A percentile compares a stretch with the other conserved stretches of the same genome.
Evolutionary conservation across 2,888 invertebrate genomes (phyloP).

Genomic region (Melieria omissa): DNA sequence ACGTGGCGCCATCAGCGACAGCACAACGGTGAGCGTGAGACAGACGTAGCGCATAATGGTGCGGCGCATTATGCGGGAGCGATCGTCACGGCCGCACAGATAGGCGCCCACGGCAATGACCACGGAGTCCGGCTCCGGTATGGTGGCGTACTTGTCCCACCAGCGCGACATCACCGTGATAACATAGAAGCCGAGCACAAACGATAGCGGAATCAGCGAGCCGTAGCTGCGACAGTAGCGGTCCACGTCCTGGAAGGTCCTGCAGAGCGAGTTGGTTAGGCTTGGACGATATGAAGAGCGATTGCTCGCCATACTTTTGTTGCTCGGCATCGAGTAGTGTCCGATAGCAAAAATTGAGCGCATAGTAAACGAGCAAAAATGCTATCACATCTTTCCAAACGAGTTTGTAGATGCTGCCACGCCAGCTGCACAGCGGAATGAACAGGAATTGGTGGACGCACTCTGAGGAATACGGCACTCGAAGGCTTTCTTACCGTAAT

Average conservation of each 20-base stretch:
- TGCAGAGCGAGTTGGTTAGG: conserved; percentile 59
- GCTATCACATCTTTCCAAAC: conserved; percentile 87
- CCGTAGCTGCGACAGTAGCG: conserved; percentile 84
- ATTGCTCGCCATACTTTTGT: conserved; percentile 43
- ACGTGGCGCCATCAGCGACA: conserved; percentile 85
- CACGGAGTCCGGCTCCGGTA: conserved; percentile 87
- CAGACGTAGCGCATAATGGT: conserved; percentile 85
- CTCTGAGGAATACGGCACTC: no score
- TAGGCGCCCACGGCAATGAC: conserved; percentile 84
- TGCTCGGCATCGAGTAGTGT: conserved; percentile 34
- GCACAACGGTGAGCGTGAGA: conserved; percentile 84
- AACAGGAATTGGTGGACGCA: no score
- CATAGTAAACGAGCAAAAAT: conserved; percentile 79
- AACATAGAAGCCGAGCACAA: conserved; percentile 93
- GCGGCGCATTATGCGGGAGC: conserved; percentile 83
- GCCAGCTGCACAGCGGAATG: conserved; percentile 76
- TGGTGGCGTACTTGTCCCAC: conserved; percentile 85
- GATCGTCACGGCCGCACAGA: conserved; percentile 84
- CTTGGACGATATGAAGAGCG: conserved; percentile 68
- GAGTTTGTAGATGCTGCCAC: conserved; percentile 92
- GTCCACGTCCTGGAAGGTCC: conserved; percentile 82
- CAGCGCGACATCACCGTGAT: conserved; percentile 90
- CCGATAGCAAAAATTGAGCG: conserved; percentile 52
- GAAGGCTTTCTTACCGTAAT: background rate
- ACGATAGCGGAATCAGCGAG: conserved; percentile 87